Conservation (phyloP, 2,888 invertebrate species). For the Blastobasis lacticolella region DNA sequence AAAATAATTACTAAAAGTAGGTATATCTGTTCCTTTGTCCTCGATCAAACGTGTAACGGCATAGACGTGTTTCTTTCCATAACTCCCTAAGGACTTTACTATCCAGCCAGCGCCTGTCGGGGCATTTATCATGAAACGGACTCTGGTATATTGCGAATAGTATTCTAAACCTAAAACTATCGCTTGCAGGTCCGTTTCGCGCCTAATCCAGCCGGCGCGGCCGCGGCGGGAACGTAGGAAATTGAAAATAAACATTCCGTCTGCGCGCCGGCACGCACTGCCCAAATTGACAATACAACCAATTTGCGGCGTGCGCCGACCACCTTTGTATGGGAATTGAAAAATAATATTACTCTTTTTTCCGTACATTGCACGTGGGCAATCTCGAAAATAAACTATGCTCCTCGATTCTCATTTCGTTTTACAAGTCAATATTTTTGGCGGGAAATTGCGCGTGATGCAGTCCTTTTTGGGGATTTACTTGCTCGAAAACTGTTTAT, state of each 20-base stretch:
- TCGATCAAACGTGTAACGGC: too few species aligned
- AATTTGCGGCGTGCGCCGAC: conserved; percentile 68
- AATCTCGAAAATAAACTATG: conserved; percentile 67
- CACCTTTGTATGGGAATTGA: conserved; percentile 74
- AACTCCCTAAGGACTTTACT: too few species aligned
- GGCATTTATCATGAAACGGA: too few species aligned
- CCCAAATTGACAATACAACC: conserved; percentile 75
- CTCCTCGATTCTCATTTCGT: conserved; percentile 25
- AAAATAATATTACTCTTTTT: conserved; percentile 73
- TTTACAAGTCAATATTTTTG: conserved; percentile 7
- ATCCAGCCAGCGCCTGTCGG: too few species aligned
- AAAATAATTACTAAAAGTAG: too few species aligned
- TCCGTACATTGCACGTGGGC: conserved; percentile 50
- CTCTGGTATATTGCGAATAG: too few species aligned
- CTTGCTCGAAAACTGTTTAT: too few species aligned
- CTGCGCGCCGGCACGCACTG: conserved; percentile 71
- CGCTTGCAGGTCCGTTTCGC: conserved; percentile 25
- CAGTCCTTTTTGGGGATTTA: too few species aligned
- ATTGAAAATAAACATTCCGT: conserved; percentile 75
- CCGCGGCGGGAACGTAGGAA: conserved; percentile 64
- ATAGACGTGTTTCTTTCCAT: too few species aligned
- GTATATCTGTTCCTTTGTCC: too few species aligned
- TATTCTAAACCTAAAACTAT: too few species aligned
- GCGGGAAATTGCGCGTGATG: too few species aligned
- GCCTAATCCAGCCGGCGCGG: conserved; percentile 64